These are phyloP conservation scores for Acleris cristana DNA, from an alignment of 2,888 invertebrate genomes.

Conservation along the genomic window DNA sequence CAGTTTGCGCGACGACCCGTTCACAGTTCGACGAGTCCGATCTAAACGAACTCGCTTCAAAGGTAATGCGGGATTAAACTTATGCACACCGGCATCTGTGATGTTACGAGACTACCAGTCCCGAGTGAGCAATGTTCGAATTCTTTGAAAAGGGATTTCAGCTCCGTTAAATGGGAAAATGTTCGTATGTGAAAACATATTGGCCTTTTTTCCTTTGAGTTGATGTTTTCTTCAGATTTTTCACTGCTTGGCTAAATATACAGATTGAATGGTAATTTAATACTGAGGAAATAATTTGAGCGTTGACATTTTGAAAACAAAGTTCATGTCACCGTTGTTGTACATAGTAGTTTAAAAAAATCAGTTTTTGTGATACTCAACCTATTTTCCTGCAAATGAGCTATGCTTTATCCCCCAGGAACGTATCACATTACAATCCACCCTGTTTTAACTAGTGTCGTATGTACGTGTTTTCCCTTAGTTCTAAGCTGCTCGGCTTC, in stretches of 20 bases:
- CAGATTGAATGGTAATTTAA: no score
- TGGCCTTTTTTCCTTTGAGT: slow-evolving; percentile 9
- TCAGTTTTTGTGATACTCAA: no score
- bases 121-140: slow-evolving; percentile 16
- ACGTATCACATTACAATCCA: no score
- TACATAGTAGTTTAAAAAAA: no score
- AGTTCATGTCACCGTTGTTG: no score
- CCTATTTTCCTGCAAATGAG: no score
- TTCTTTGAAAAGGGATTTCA: slow-evolving; percentile 19
- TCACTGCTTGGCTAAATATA: background rate
- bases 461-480: slow-evolving; percentile 59
- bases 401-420: no score
- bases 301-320: no score
- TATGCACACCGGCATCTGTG: slow-evolving; percentile 46
- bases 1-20: slow-evolving; percentile 21
- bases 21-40: slow-evolving; percentile 21
- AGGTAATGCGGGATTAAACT: slow-evolving; percentile 48
- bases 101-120: slow-evolving; percentile 17
- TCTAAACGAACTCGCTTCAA: slow-evolving; percentile 45
- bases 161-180: slow-evolving; percentile 10
- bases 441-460: no score
- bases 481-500: slow-evolving; percentile 97
- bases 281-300: no score
- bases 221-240: background rate
- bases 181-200: background rate